Evolutionary conservation across 2,888 invertebrate species (phyloP).

Genomic region (Hedychridium roseum): DNA sequence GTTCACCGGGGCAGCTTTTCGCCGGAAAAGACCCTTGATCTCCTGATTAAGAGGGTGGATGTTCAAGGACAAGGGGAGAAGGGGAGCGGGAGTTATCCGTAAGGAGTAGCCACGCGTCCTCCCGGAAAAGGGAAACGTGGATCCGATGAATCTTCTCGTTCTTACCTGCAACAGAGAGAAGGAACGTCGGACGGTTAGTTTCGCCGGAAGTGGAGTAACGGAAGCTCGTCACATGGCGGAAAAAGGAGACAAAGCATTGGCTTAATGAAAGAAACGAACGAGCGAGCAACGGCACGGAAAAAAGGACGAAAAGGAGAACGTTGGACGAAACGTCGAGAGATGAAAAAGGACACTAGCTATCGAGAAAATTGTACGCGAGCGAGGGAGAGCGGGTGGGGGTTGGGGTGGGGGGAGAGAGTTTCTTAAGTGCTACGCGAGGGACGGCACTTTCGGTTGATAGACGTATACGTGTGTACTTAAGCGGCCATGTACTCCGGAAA

Average conservation of each 20-base stretch:
- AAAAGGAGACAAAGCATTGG: constrained; percentile 17
- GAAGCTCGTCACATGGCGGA: no score
- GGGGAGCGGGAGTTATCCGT: constrained; percentile 2
- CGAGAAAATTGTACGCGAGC: no score
- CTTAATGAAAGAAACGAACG: constrained; percentile 23
- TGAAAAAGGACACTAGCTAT: no score
- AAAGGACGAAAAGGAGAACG: background rate
- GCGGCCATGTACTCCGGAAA: constrained; percentile 5
- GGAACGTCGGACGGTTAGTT: constrained; percentile 15
- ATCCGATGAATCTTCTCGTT: background rate
- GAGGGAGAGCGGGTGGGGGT: no score
- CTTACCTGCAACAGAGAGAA: constrained; percentile 18
- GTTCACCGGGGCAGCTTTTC: background rate
- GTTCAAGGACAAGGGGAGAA: background rate
- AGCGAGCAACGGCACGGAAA: constrained; percentile 3
- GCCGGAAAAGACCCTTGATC: background rate
- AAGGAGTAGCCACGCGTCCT: constrained; percentile 10
- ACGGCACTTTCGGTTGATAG: constrained; percentile 12
- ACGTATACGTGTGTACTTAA: constrained; percentile 17
- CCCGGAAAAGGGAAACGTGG: constrained; percentile 2
- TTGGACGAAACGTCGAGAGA: background rate
- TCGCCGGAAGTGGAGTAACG: constrained; percentile 4
- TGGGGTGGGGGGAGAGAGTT: no score
- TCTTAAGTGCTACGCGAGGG: constrained; percentile 19
- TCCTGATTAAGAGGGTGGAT: background rate